A percentile compares a stretch with the other conserved stretches of the same genome.
Conservation (phyloP, 2,113 vertebrate species). For the Dissostichus mawsoni region DNA sequence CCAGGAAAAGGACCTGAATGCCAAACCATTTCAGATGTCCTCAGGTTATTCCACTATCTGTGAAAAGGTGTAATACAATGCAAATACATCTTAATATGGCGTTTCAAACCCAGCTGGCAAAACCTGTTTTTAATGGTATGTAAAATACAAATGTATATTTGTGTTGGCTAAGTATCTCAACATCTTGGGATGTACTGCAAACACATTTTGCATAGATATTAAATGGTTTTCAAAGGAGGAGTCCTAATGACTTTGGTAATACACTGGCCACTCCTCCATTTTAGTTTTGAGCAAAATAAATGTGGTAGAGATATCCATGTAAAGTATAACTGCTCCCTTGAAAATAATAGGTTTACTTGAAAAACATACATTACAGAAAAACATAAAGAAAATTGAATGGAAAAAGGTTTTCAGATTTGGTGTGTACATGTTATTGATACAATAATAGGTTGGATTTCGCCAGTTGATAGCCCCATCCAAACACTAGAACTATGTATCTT, state of each 20-base stretch:
- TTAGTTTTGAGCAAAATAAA: background rate
- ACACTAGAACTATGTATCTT: background rate
- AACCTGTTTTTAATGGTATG: background rate
- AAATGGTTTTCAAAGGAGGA: background rate
- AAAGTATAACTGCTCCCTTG: too few species aligned
- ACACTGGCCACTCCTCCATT: background rate
- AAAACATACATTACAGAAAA: too few species aligned
- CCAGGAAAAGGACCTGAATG: slow-evolving; percentile 53
- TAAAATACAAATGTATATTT: slow-evolving; percentile 4
- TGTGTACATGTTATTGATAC: too few species aligned
- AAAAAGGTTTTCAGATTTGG: too few species aligned
- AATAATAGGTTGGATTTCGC: too few species aligned
- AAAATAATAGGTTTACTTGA: too few species aligned
- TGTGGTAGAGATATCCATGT: background rate
- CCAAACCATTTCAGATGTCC: slow-evolving; percentile 52
- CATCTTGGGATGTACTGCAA: background rate
- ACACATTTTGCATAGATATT: background rate
- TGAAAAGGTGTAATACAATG: background rate
- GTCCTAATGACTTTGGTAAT: background rate
- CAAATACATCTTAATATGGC: background rate
- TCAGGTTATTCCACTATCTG: slow-evolving; percentile 31
- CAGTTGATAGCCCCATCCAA: too few species aligned
- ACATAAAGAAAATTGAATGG: too few species aligned
- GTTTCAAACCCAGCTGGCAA: background rate
- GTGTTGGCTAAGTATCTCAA: background rate